Percentiles rank a stretch among this genome's conserved stretches.
Conservation (phyloP, 2,888 invertebrate species). For the Polydrusus pterygomalis region DNA sequence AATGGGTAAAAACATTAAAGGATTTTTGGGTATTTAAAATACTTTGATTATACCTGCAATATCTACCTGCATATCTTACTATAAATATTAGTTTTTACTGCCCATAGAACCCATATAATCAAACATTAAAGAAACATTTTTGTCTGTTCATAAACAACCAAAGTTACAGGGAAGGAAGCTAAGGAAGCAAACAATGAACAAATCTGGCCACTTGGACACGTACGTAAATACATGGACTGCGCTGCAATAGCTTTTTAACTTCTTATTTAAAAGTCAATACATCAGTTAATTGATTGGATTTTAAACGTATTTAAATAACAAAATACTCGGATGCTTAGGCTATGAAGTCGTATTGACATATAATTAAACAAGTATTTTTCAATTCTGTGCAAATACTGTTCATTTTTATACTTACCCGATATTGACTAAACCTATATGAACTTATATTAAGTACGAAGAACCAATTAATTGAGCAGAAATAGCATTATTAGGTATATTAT, state of each 20-base stretch:
- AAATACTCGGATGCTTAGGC: slow-evolving; percentile 58
- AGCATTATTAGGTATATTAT: slow-evolving; percentile 1
- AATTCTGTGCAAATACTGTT: slow-evolving; percentile 43
- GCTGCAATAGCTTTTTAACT: slow-evolving; percentile 57
- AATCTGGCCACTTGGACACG: slow-evolving; percentile 64
- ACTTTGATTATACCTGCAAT: no score
- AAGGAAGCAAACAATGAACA: slow-evolving; percentile 55
- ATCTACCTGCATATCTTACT: no score
- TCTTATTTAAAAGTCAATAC: slow-evolving; percentile 62
- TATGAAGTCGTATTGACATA: slow-evolving; percentile 62
- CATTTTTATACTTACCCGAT: slow-evolving; percentile 47
- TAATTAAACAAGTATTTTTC: slow-evolving; percentile 60
- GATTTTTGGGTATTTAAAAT: no score
- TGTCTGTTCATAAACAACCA: slow-evolving; percentile 27
- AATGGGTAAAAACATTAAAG: no score
- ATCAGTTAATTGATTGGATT: slow-evolving; percentile 66
- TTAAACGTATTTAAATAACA: slow-evolving; percentile 65
- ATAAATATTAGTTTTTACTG: neutral
- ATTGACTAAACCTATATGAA: slow-evolving; percentile 30
- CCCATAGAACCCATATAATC: neutral
- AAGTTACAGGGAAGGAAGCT: slow-evolving; percentile 27
- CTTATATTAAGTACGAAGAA: slow-evolving; percentile 8
- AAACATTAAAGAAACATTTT: neutral
- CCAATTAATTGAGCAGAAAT: slow-evolving; percentile 23
- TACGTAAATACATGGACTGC: slow-evolving; percentile 61